These are phyloP conservation scores for Hemibagrus wyckioides DNA, from an alignment of 2,113 vertebrate genomes.

Conservation along the genomic window DNA sequence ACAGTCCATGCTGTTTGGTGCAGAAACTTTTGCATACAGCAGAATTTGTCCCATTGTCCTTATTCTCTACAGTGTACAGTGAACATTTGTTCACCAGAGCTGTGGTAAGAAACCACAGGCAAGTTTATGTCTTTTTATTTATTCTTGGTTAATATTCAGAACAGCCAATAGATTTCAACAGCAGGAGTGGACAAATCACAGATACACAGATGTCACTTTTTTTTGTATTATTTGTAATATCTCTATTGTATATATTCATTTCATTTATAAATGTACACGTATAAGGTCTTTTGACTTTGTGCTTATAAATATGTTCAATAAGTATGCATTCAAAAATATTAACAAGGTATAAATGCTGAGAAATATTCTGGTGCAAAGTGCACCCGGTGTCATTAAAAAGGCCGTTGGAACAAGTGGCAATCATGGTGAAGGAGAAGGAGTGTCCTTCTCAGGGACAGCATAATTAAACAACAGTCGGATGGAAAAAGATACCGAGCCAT, in stretches of 20 bases:
- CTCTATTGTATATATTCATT: background rate
- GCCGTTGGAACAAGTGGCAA: background rate
- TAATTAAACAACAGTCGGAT: background rate
- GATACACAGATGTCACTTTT: background rate
- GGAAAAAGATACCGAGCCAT: background rate
- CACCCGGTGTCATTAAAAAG: background rate
- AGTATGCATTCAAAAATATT: background rate
- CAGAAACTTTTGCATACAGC: slow-evolving; percentile 21
- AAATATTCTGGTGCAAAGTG: background rate
- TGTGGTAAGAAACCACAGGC: background rate
- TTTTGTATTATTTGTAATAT: background rate
- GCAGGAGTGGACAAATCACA: background rate
- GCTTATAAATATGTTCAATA: background rate
- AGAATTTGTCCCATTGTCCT: slow-evolving; percentile 38
- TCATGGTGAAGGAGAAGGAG: background rate
- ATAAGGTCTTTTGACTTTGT: background rate
- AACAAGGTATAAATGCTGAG: too few relatives aligned
- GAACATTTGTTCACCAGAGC: background rate
- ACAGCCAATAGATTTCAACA: background rate
- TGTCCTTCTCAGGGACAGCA: background rate
- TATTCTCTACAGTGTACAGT: too few relatives aligned
- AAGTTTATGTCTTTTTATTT: background rate
- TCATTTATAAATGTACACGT: too few relatives aligned
- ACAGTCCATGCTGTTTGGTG: slow-evolving; percentile 11
- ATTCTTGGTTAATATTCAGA: background rate